phyloP scores from a whole-genome alignment of 2,113 vertebrate species.

The Rhodinocichla rosea region DNA sequence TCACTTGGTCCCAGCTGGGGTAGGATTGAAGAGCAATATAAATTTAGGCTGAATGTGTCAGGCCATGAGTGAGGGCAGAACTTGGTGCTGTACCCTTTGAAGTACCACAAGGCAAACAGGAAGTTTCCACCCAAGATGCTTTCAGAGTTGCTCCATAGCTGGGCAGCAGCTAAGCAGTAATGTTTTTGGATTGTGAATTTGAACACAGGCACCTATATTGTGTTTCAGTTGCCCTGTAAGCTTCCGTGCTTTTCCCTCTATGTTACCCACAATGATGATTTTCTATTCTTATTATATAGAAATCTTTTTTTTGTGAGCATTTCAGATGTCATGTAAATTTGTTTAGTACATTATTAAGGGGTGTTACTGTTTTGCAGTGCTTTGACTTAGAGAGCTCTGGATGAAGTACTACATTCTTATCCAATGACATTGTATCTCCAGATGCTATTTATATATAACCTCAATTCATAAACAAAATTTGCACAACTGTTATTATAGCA shows the following conservation, averaged over 20 bases:
- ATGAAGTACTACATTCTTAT: not conserved
- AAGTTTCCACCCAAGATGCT: not conserved
- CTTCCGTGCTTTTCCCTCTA: not conserved
- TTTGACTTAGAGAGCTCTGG: not conserved
- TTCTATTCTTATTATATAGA: not conserved
- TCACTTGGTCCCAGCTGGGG: not conserved
- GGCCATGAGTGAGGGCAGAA: not conserved
- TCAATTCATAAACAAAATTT: not conserved
- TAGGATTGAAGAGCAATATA: not conserved
- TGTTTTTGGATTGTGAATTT: not conserved
- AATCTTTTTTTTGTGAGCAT: not conserved
- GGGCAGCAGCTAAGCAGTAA: not conserved
- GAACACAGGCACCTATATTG: not conserved
- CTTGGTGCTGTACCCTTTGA: not conserved
- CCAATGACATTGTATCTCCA: not conserved
- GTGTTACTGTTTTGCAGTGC: not conserved
- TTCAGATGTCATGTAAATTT: not conserved
- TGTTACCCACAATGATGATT: not conserved
- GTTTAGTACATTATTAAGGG: not conserved
- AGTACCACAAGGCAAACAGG: not conserved
- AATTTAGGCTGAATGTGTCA: not conserved
- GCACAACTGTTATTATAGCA: not conserved
- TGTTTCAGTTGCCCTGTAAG: not conserved
- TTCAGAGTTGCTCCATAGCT: not conserved
- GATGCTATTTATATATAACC: conserved; percentile 6